phyloP scores from a whole-genome alignment of 2,797 vertebrate species.

The Macroramphosus scolopax region DNA sequence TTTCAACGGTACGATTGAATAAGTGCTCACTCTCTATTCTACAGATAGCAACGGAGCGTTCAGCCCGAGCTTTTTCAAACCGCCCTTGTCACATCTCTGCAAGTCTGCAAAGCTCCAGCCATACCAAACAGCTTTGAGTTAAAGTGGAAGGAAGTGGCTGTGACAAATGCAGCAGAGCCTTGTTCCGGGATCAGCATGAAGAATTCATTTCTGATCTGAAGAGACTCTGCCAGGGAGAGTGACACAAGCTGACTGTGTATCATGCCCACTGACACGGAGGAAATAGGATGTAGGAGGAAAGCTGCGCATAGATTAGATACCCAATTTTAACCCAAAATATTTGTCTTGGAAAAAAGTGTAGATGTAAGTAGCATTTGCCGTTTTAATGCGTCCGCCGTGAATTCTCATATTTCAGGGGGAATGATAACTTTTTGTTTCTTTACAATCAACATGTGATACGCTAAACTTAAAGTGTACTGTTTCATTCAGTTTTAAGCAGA shows the following conservation, averaged over 20 bases:
- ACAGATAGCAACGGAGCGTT: constrained; percentile 32
- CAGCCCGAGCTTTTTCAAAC: constrained; percentile 44
- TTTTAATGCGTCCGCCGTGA: too few species aligned
- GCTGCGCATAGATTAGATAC: constrained; percentile 29
- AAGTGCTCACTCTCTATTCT: constrained; percentile 18
- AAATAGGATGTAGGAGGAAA: constrained; percentile 40
- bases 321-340: too few species aligned
- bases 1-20: constrained; percentile 25
- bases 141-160: constrained; percentile 69
- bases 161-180: constrained; percentile 72
- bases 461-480: too few species aligned
- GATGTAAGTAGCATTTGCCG: too few species aligned
- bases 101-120: constrained; percentile 53
- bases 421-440: too few species aligned
- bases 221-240: constrained; percentile 51
- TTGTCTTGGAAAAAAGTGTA: too few species aligned
- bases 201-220: constrained; percentile 73
- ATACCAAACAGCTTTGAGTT: constrained; percentile 68
- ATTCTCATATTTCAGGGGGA: too few species aligned
- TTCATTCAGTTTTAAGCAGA: too few species aligned
- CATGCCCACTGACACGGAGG: constrained; percentile 57
- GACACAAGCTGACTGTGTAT: constrained; percentile 60
- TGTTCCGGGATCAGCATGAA: constrained; percentile 70
- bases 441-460: too few species aligned
- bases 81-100: constrained; percentile 53